These are phyloP conservation scores for Acromyrmex charruanus DNA, from an alignment of 1,140 invertebrate genomes.

Conservation along the genomic window DNA sequence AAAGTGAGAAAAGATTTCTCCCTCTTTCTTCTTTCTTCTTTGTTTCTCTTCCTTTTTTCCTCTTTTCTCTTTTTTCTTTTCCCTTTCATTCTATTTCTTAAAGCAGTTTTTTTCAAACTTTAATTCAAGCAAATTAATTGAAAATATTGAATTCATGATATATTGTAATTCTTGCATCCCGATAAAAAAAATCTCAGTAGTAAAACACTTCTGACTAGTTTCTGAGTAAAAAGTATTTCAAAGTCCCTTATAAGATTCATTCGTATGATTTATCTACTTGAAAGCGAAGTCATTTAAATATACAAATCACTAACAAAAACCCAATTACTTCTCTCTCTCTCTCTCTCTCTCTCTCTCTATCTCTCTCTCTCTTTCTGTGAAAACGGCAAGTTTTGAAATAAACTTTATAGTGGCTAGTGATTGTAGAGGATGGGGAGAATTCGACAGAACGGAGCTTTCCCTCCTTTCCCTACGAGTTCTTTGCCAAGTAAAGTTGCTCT, in stretches of 20 bases:
- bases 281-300: constrained; percentile 79
- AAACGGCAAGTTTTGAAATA: constrained; percentile 83
- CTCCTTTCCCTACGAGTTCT: constrained; percentile 69
- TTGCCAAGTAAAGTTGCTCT: constrained; percentile 85
- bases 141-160: no score
- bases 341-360: constrained; percentile 44
- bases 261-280: background rate
- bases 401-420: constrained; percentile 84
- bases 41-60: background rate
- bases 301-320: constrained; percentile 81
- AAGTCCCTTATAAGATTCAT: no score
- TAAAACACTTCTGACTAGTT: no score
- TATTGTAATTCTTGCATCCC: no score
- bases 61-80: background rate
- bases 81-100: background rate
- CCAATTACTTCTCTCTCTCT: constrained; percentile 56
- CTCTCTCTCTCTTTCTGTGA: constrained; percentile 36
- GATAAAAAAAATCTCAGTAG: no score
- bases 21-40: background rate
- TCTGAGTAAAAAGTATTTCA: no score
- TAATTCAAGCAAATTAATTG: no score
- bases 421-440: constrained; percentile 77
- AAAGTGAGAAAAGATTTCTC: background rate
- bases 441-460: constrained; percentile 74
- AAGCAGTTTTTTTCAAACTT: background rate